phyloP scores from a whole-genome alignment of 53 echinoderm and acorn worm species.

The Temnopleurus reevesii region DNA sequence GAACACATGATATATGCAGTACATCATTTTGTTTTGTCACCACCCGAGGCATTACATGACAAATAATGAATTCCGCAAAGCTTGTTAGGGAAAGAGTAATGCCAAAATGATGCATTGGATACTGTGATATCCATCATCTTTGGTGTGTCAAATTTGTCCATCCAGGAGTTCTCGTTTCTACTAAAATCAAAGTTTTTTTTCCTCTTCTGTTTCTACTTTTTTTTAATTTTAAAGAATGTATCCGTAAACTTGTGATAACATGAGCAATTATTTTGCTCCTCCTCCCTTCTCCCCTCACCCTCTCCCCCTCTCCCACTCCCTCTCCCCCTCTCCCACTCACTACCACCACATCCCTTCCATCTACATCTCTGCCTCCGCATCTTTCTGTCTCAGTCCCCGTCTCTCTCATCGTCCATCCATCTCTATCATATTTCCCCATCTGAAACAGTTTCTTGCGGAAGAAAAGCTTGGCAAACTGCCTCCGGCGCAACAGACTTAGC shows the following conservation, averaged over 20 bases:
- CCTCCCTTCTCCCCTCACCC: background rate
- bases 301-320: background rate
- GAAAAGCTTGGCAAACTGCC: constrained; percentile 9
- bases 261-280: too few relatives aligned
- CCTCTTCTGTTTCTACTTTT: background rate
- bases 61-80: background rate
- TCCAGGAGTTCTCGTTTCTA: background rate
- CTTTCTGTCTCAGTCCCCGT: background rate
- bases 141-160: background rate
- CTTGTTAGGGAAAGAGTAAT: background rate
- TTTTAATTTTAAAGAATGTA: too few relatives aligned
- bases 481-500: background rate
- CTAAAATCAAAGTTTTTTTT: background rate
- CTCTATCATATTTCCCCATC: background rate
- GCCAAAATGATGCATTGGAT: background rate
- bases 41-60: background rate
- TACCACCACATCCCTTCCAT: background rate
- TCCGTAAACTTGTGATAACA: too few relatives aligned
- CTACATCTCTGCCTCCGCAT: background rate
- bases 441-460: background rate
- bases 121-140: background rate
- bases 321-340: background rate
- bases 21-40: background rate
- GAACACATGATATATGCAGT: too few relatives aligned
- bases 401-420: background rate